Conservation (phyloP, 2,888 invertebrate genomes). For the Caenorhabditis sp. region DNA sequence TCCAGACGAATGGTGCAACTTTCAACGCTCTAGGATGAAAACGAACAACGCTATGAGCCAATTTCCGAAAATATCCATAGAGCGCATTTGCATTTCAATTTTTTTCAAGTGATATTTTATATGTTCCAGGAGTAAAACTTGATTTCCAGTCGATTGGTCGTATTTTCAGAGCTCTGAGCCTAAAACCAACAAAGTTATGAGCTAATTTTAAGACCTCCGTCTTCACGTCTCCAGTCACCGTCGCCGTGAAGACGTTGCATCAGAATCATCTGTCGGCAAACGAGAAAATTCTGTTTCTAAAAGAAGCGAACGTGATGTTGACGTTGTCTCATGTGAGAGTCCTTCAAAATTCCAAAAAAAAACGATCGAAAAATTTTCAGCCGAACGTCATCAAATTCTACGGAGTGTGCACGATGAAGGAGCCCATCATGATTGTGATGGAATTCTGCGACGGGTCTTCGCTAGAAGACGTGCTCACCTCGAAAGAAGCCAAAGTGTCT, state of each 20-base stretch:
- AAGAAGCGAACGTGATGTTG: constrained; percentile 98
- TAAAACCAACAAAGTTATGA: not conserved
- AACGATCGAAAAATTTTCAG: constrained; percentile 30
- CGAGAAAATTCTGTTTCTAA: constrained; percentile 95
- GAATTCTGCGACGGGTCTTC: constrained; percentile 66
- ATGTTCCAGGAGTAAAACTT: too few relatives aligned
- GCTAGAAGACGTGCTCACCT: constrained; percentile 47
- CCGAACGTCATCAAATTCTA: constrained; percentile 93
- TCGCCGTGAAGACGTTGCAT: constrained; percentile 73
- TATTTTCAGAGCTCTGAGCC: too few relatives aligned
- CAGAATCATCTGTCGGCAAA: constrained; percentile 96
- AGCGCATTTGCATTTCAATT: too few relatives aligned
- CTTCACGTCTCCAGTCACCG: constrained; percentile 58
- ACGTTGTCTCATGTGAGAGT: constrained; percentile 42
- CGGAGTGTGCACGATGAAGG: constrained; percentile 87
- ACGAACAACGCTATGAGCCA: too few relatives aligned
- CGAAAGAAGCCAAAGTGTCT: constrained; percentile 27
- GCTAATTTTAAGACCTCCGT: constrained; percentile 48
- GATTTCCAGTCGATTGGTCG: too few relatives aligned
- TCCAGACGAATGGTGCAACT: too few relatives aligned
- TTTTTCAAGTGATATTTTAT: too few relatives aligned
- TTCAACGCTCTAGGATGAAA: too few relatives aligned
- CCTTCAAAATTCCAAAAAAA: not conserved
- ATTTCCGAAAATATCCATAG: too few relatives aligned
- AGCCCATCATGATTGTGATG: constrained; percentile 74